Evolutionary conservation across 2,888 invertebrate genomes (phyloP), one percentile per base, ranked within the genome.

Genomic region (Drosophila putrida): DNA sequence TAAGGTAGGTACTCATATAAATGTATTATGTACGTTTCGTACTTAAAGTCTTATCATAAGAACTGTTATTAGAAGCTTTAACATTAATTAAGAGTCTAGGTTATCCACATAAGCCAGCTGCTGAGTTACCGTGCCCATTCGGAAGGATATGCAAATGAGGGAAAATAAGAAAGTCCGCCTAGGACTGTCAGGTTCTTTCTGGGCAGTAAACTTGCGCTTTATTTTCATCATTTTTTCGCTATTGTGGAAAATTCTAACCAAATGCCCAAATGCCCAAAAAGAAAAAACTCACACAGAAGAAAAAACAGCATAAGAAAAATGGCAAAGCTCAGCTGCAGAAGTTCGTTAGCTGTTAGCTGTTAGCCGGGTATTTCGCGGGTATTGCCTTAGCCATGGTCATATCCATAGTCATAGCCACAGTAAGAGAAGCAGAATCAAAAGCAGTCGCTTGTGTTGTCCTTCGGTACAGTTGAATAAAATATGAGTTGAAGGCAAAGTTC

Each of bases 271-370:
- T 50, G 50, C 35, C 38, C 11, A 27, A 51, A 63, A 41, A 41
- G 44, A 25, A 27, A 15, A 55, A 35, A 41, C 20, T 46, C 28
- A 15, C 50, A 44, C 43, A 11, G 41, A 47, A 53, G n/a, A n/a
- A 63, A 46, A 46, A 66, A 43, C 33, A 44, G 27, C 33, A 41
- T 4, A 78, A 76, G 78, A 80, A 69, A 77, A 82, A 82, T 76
- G 73, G 58, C 35, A 43, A 54, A 66, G 70, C 80, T 80, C 77
- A 73, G 70, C 80, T 80, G 77, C 83, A 80, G 80, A 82, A 79
- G 72, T 65, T 79, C 59, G 71, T 75, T 75, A 77, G 59, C 35
- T 44, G 70, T 74, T 68, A 50, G 59, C 33, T 11, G 33, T 49
- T 31, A 49, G 47, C 15, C 47, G 31, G 53, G 47, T 49, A 54